Conservation (phyloP, 2,113 vertebrate genomes). For the Phaetusa simplex region DNA sequence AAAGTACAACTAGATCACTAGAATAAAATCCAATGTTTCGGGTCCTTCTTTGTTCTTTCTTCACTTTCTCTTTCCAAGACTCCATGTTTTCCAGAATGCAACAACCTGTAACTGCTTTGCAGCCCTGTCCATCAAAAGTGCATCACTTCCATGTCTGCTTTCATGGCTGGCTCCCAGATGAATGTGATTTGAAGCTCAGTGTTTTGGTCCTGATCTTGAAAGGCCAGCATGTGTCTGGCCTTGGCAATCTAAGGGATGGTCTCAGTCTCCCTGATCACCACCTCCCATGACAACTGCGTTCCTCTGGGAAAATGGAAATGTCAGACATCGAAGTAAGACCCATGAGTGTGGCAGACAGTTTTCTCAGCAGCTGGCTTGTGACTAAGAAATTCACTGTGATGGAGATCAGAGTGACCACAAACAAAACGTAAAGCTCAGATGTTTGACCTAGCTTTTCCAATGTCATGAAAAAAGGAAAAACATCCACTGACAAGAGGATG, state of each 20-base stretch:
- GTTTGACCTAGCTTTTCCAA: not conserved
- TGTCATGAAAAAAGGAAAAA: not conserved
- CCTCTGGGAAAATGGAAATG: not conserved
- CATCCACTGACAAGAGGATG: not conserved
- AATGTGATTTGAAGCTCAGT: not conserved
- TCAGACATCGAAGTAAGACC: constrained; percentile 2
- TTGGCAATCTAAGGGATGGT: not conserved
- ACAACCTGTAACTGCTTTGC: not conserved
- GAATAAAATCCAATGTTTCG: not conserved
- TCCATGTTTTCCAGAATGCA: not conserved
- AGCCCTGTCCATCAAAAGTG: not conserved
- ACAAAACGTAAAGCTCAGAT: not conserved
- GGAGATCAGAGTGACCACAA: constrained; percentile 1
- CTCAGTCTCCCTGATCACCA: not conserved
- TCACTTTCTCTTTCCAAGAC: not conserved
- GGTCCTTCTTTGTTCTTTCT: not conserved
- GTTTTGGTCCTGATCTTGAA: not conserved
- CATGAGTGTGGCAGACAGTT: not conserved
- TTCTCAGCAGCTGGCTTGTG: not conserved
- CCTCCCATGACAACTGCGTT: not conserved
- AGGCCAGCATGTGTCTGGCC: not conserved
- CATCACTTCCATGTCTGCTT: not conserved
- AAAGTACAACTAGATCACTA: not conserved
- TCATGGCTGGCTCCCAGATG: not conserved
- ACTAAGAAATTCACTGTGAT: not conserved